Evolutionary conservation across 2,113 vertebrate genomes (phyloP), one percentile per base, ranked within the genome.

Genomic region (Cebidichthys violaceus): DNA sequence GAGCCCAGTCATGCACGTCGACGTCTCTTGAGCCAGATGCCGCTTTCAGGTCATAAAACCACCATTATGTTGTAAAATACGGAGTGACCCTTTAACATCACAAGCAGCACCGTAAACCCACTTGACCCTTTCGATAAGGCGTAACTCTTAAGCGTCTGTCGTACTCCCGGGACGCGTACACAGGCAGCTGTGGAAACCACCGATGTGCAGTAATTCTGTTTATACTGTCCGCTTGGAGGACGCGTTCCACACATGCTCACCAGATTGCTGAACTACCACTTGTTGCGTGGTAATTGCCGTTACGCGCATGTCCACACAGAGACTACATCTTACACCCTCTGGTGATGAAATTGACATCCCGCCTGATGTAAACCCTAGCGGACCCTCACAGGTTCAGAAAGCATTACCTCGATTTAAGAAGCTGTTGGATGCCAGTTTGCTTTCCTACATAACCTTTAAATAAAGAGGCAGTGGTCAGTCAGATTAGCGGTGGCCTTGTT

Each of bases 401-500:
- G 41, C 15, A 43, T 43, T 14, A 43, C 41, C 14, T 43, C 4
- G 41, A 13, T 10, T 43, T 43, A 43, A 15, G 41, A 79, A 57
- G 39, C 62, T 20, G 27, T 52, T n/a, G n/a, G n/a, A n/a, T n/a
- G n/a, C n/a, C n/a, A n/a, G n/a, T n/a, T 70, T 24, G 29, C n/a
- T 67, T 27, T 50, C 50, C 18, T 33, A n/a, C 5, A 4, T 65
- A 7, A n/a, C 18, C 10, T 6, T 62, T n/a, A n/a, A n/a, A 41
- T 62, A 79, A 66, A 64, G 77, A 43, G 74, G 52, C 17, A 52
- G 72, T 8, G 13, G 62, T 77, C 79, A 68, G 64, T 41, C 10
- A 59, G 87, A 86, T 89, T 86, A 92, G 41, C 67, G 4, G 24
- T 73, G 57, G 33, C 90, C 69, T 77, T 88, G 81, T 33, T 33